Evolutionary conservation across 1,140 invertebrate genomes (phyloP).

Genomic region (Venturia canescens): DNA sequence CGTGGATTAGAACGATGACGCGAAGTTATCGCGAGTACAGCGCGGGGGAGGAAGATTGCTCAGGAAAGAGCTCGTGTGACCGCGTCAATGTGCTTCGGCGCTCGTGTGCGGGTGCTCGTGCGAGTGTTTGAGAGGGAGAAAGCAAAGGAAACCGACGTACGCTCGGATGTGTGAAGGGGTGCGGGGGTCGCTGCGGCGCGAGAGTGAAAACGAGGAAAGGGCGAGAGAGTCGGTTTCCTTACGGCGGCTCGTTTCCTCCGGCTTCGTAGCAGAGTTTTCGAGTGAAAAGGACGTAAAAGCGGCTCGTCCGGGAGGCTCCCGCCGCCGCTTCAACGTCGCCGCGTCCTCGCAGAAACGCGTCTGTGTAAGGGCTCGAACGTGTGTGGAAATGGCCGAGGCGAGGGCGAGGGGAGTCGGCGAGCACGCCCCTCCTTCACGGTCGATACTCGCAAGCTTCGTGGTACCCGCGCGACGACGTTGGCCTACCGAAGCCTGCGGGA

Average conservation of each 20-base stretch:
- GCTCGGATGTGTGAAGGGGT: not conserved
- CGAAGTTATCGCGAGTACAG: too few relatives aligned
- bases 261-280: not conserved
- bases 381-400: constrained; percentile 46
- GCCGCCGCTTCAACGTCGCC: not conserved
- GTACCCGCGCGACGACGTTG: constrained; percentile 31
- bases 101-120: not conserved
- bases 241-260: not conserved
- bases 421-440: constrained; percentile 57
- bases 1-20: too few relatives aligned
- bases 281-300: not conserved
- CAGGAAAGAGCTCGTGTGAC: not conserved
- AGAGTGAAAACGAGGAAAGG: constrained; percentile 50
- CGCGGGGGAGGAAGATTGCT: not conserved
- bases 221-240: constrained; percentile 12
- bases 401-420: constrained; percentile 43
- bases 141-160: too few relatives aligned
- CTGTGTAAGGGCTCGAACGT: constrained; percentile 8
- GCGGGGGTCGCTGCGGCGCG: not conserved
- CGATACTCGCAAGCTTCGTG: constrained; percentile 60
- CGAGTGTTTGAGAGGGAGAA: not conserved
- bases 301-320: not conserved
- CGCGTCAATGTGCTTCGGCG: not conserved
- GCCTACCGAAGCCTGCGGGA: not conserved
- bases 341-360: not conserved